Conservation (phyloP, 2,113 vertebrate species). For the Bothrops jararaca region DNA sequence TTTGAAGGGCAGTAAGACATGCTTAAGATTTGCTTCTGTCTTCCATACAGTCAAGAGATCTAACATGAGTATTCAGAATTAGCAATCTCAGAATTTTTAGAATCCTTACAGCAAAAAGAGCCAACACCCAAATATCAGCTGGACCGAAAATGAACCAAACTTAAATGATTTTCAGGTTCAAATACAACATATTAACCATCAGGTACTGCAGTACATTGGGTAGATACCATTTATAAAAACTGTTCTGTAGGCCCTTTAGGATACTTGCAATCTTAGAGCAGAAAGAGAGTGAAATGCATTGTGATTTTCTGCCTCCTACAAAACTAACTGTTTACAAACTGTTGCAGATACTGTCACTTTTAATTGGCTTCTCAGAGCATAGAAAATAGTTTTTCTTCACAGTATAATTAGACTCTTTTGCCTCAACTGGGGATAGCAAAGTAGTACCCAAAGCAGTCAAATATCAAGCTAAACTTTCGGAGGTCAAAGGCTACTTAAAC, state of each 20-base stretch:
- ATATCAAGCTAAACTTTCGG: constrained; percentile 45
- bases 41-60: background rate
- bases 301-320: constrained; percentile 42
- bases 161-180: background rate
- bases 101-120: background rate
- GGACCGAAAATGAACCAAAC: background rate
- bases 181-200: background rate
- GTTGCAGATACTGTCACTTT: constrained; percentile 40
- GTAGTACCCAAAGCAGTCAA: constrained; percentile 40
- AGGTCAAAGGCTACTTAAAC: constrained; percentile 44
- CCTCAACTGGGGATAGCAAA: constrained; percentile 24
- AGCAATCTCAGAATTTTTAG: background rate
- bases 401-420: constrained; percentile 37
- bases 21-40: background rate
- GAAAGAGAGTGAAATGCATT: constrained; percentile 26
- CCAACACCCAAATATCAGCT: background rate
- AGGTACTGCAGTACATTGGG: background rate
- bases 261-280: constrained; percentile 36
- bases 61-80: background rate
- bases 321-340: constrained; percentile 49
- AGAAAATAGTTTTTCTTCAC: constrained; percentile 40
- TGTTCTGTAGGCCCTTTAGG: constrained; percentile 9
- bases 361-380: constrained; percentile 45
- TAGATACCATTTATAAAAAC: background rate
- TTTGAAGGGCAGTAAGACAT: background rate